These are phyloP conservation scores for Bostrychus sinensis DNA, from an alignment of 2,113 vertebrate species.

Conservation along the genomic window DNA sequence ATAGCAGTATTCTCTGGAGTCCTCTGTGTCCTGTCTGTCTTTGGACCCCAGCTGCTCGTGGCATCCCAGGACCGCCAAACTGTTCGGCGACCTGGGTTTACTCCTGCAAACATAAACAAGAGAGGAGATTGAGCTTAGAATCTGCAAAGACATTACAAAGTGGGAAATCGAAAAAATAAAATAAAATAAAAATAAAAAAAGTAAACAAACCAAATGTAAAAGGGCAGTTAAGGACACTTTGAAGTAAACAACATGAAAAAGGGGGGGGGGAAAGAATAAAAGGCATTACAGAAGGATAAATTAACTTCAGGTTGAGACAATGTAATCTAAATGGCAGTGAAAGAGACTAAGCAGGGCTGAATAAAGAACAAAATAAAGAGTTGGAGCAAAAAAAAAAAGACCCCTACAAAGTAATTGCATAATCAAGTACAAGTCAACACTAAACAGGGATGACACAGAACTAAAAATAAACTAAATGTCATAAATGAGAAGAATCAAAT, in stretches of 20 bases:
- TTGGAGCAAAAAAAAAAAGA: not conserved
- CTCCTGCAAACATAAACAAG: conserved; percentile 30
- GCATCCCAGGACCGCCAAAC: conserved; percentile 28
- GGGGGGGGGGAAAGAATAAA: no score
- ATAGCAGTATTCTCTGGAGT: conserved; percentile 69
- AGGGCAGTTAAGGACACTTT: not conserved
- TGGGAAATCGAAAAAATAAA: not conserved
- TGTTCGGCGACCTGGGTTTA: conserved; percentile 18
- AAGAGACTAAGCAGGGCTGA: not conserved
- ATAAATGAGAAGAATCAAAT: no score
- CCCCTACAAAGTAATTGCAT: not conserved
- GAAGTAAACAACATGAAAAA: not conserved
- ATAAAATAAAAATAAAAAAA: not conserved
- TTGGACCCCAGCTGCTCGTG: conserved; percentile 60
- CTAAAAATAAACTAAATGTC: no score
- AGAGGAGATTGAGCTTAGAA: not conserved
- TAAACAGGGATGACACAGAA: no score
- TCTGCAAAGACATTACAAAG: not conserved
- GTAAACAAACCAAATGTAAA: not conserved
- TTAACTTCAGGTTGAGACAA: no score
- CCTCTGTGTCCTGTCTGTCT: conserved; percentile 63
- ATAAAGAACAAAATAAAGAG: not conserved
- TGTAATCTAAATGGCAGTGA: not conserved
- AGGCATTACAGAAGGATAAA: no score
- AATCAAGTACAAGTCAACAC: not conserved